Conservation (phyloP, 2,113 vertebrate species). For the Mastomys coucha region DNA sequence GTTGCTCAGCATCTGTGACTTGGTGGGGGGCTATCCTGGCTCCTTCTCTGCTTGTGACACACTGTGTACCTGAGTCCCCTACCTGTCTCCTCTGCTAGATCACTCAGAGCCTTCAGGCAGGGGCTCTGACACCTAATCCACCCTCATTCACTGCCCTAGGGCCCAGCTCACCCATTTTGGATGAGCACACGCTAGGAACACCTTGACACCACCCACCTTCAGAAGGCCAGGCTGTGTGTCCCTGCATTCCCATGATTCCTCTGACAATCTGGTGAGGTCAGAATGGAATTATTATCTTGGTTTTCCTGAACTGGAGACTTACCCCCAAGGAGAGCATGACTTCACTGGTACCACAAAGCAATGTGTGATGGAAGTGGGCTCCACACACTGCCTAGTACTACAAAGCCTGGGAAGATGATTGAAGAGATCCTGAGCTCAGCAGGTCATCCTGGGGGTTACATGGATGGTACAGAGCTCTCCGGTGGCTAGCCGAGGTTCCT, state of each 20-base stretch:
- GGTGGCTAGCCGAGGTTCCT: neutral
- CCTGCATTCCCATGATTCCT: neutral
- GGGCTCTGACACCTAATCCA: neutral
- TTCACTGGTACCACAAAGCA: neutral
- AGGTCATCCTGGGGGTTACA: neutral
- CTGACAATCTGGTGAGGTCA: neutral
- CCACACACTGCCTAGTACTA: neutral
- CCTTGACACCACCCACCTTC: rapidly evolving
- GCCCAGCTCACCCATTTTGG: neutral
- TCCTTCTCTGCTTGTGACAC: neutral
- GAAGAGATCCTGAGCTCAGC: neutral
- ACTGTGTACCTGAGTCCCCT: neutral
- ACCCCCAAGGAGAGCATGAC: neutral
- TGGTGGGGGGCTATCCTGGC: neutral
- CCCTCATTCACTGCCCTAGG: neutral
- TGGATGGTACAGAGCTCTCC: neutral
- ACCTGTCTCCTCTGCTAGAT: neutral
- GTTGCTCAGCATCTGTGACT: neutral
- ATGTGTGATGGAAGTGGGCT: neutral
- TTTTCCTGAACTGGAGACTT: neutral
- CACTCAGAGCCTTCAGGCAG: neutral
- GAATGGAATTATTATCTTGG: neutral
- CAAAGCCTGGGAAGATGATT: neutral
- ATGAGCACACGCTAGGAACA: too few relatives aligned
- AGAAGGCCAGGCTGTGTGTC: neutral